Evolutionary conservation across 1,140 invertebrate species (phyloP).

Genomic region (Drosophila virilis): DNA sequence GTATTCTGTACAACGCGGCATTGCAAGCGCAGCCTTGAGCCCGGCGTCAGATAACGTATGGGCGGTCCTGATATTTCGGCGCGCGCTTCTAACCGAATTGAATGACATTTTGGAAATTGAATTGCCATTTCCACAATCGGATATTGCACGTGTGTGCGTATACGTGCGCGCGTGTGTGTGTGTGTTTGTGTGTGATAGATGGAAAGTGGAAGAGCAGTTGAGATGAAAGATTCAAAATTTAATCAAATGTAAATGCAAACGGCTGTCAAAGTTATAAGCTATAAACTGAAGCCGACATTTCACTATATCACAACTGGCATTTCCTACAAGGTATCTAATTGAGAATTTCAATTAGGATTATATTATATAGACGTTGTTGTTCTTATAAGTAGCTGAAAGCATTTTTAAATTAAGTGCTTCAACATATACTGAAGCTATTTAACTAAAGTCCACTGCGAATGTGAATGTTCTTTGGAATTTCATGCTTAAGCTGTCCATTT

Average conservation of each 20-base stretch:
- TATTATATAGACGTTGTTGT: neutral
- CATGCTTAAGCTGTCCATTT: no score
- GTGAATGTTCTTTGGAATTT: no score
- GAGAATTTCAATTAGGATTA: neutral
- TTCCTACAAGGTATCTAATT: neutral
- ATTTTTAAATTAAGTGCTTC: no score
- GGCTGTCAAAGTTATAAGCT: constrained; percentile 6
- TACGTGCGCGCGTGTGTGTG: neutral
- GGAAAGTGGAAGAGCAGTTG: constrained; percentile 12
- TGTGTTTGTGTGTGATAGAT: neutral
- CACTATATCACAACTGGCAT: neutral
- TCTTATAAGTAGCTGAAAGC: no score
- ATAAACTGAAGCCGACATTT: constrained; percentile 24
- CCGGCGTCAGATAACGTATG: constrained; percentile 94
- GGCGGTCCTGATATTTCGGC: constrained; percentile 93
- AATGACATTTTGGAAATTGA: constrained; percentile 54
- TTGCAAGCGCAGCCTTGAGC: constrained; percentile 91
- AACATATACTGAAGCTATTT: no score
- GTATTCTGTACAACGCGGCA: constrained; percentile 93
- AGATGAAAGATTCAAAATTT: constrained; percentile 48
- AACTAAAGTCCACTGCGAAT: no score
- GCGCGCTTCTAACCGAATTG: constrained; percentile 89
- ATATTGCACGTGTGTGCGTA: neutral
- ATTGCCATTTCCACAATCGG: constrained; percentile 49
- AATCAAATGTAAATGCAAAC: constrained; percentile 52